Percentiles rank a stretch among this genome's conserved stretches.
Evolutionary conservation across 2,113 vertebrate species (phyloP).

Genomic region (Reinhardtius hippoglossoides): DNA sequence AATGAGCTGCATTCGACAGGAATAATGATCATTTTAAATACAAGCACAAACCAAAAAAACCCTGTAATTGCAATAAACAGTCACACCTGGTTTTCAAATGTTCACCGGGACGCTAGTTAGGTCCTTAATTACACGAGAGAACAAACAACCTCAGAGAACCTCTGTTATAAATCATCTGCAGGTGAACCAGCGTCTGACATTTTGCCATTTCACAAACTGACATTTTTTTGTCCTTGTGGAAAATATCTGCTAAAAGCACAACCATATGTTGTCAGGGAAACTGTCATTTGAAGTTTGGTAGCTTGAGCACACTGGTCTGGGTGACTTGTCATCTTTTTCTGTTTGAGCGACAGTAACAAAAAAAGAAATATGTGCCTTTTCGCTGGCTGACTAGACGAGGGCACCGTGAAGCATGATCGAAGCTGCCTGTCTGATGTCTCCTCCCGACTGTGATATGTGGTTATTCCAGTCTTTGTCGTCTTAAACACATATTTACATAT

Average conservation of each 20-base stretch:
- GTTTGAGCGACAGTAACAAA: not conserved
- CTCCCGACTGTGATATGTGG: not conserved
- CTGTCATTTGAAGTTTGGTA: not conserved
- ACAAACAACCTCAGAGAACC: not conserved
- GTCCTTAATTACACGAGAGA: conserved; percentile 34
- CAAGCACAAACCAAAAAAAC: conserved; percentile 6
- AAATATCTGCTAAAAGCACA: conserved; percentile 48
- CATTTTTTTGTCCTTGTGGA: conserved; percentile 18
- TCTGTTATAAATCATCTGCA: conserved; percentile 16
- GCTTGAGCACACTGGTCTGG: not conserved
- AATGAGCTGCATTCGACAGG: conserved; percentile 47
- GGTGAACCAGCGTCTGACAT: conserved; percentile 16
- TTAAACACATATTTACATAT: too few relatives aligned
- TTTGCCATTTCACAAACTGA: conserved; percentile 15
- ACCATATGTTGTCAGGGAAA: conserved; percentile 39
- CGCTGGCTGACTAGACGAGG: not conserved
- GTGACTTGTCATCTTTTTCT: conserved; percentile 5
- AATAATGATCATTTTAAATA: conserved; percentile 39
- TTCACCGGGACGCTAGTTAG: conserved; percentile 18
- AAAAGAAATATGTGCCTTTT: conserved; percentile 1
- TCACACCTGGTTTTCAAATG: conserved; percentile 58
- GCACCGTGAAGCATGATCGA: not conserved
- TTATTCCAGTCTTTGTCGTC: too few relatives aligned
- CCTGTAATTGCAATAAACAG: conserved; percentile 30
- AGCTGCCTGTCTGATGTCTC: conserved; percentile 3